Evolutionary conservation across 2,888 invertebrate genomes (phyloP), one percentile per base, ranked within the genome.

Genomic region (Hyalella azteca): DNA sequence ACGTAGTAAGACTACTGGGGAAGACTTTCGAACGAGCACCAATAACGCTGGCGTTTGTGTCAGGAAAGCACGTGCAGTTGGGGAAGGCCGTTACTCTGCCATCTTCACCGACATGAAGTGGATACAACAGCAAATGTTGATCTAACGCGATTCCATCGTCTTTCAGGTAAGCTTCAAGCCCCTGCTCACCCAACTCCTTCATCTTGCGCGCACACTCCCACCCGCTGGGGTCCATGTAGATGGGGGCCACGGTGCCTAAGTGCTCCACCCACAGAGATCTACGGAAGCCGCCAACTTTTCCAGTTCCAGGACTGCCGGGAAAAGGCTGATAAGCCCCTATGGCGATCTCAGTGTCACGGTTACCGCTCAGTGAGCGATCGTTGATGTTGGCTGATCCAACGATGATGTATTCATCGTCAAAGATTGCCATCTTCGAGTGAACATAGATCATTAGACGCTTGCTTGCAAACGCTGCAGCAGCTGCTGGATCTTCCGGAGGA

Each of bases 351-450:
- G 85, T 81, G 78, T 85, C 85, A 9, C 85, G 78, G 75, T 82
- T 84, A 29, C 85, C 85, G 45, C 81, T 82, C 66, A 85, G 59
- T 9, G 85, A 85, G 3, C 85, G 73, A 49, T 85, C 81, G 59
- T 85, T 85, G 79, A 85, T 85, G 81, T 85, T 85, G 49, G 85
- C 85, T 3, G 83, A 83, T 26, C 85, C 85, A 5, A 85, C 77
- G 73, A 85, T 82, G 73, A 85, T 80, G 79, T 85, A 85, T 19
- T 80, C 82, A 75, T 85, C 85, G 60, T 85, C 85, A 50, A 85
- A 81, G 49, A 85, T 84, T 22, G 84, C 81, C 85, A 85, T 85
- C 73, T 85, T 84, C 60, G 84, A 84, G 78, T 84, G 84, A 22
- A 84, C 84, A 49, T 84, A 84, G 54, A 84, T 84, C 84, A 84